Percentiles rank a stretch among this genome's conserved stretches.
phyloP scores from a whole-genome alignment of 1,140 invertebrate genomes.

The Tenebrio molitor region DNA sequence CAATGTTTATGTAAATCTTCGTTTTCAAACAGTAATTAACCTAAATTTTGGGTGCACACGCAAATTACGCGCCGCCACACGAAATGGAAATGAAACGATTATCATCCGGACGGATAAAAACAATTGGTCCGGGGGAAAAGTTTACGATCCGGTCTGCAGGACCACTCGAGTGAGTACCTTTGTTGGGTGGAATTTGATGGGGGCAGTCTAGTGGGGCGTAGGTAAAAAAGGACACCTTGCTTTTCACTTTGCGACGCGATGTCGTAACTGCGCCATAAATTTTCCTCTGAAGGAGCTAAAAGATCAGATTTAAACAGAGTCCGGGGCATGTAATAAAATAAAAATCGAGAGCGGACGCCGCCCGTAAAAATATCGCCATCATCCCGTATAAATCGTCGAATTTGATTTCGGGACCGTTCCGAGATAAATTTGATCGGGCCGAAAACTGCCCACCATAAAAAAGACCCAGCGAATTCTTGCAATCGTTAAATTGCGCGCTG shows the following conservation, averaged over 20 bases:
- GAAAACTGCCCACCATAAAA: slow-evolving; percentile 35
- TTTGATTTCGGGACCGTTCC: slow-evolving; percentile 34
- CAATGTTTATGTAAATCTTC: not conserved
- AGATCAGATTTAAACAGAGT: slow-evolving; percentile 33
- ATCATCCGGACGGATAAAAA: not conserved
- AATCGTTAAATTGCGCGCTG: slow-evolving; percentile 46
- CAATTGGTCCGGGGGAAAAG: not conserved
- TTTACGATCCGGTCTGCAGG: not conserved
- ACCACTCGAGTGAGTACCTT: not conserved
- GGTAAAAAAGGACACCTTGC: slow-evolving; percentile 1
- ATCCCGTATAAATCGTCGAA: slow-evolving; percentile 24
- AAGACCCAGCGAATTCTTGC: slow-evolving; percentile 34
- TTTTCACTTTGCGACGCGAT: slow-evolving; percentile 19
- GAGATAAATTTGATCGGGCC: slow-evolving; percentile 43
- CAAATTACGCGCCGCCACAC: not conserved
- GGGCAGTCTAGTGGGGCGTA: not conserved
- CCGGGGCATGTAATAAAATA: slow-evolving; percentile 25
- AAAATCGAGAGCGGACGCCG: slow-evolving; percentile 32
- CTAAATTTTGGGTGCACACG: not conserved
- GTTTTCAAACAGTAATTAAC: not conserved
- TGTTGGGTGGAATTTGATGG: not conserved
- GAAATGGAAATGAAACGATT: no score
- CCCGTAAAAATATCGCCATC: slow-evolving; percentile 24
- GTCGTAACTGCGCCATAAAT: slow-evolving; percentile 19
- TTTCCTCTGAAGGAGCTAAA: slow-evolving; percentile 14